Evolutionary conservation across 2,888 invertebrate genomes (phyloP), one percentile per base, ranked within the genome.

Genomic region (Macropis europaea): DNA sequence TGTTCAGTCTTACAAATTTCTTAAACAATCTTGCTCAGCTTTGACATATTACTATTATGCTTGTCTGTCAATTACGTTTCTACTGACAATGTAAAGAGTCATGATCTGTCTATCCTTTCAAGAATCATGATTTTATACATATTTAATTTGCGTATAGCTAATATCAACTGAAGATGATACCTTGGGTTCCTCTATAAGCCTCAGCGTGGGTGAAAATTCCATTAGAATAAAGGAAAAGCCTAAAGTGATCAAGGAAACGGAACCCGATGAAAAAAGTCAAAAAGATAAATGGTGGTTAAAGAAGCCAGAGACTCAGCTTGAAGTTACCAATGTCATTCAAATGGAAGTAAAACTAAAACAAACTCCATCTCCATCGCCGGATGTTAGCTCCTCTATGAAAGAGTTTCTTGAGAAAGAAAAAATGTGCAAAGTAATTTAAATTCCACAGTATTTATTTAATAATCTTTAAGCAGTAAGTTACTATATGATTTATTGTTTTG

Each of bases 371-470:
- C 74, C 78, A 26, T 86, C 84, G 3, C 83, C 87, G 3, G 87
- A 88, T 22, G 73, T 83, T 48, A 89, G 83, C 45, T 87, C 88
- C 42, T 89, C 89, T 2, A 88, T 88, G 84, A 86, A 84, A 66
- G 89, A 89, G 26, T 89, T 89, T 79, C 77, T 89, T 2, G 84
- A 85, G 50, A 88, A 86, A 62, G 89, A 89, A 66, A 86, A 81
- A 67, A 82, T 87, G 74, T 89, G 89, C 80, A 89, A 86, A 76
- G 89, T 88, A 79, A 62, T 42, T n/a, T n/a, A 34, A 32, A 22
- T n/a, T 0, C 4, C 9, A 3, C 36, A 19, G 34, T 53, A 15
- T 9, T 28, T 47, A 19, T 15, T 2, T 13, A 3, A 9, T 15
- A 42, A 2, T 1, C 2, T 32, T 19, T 13, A 28, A 7, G 2